A percentile compares a stretch with the other conserved stretches of the same genome.
Conservation (phyloP, 2,113 vertebrate genomes). For the Anhinga rufa region DNA sequence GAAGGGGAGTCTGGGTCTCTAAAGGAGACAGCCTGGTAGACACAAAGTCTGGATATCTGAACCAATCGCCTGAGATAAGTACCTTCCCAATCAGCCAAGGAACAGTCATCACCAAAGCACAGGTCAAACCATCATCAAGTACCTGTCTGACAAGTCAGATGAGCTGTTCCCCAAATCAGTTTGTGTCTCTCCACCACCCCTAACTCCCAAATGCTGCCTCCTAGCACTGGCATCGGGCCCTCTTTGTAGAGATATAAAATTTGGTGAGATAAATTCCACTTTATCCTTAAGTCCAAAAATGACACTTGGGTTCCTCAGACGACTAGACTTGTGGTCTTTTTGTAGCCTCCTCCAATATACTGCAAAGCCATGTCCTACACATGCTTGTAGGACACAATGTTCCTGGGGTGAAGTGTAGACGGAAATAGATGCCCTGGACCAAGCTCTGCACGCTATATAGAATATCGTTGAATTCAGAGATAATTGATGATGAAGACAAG, state of each 20-base stretch:
- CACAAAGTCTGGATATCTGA: not conserved
- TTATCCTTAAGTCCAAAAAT: not conserved
- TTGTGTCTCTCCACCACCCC: too few species aligned
- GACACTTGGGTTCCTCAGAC: not conserved
- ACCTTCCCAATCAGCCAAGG: not conserved
- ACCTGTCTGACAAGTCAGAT: not conserved
- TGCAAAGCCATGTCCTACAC: not conserved
- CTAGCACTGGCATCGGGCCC: rapidly evolving
- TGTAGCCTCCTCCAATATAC: not conserved
- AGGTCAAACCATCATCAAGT: not conserved
- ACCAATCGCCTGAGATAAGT: not conserved
- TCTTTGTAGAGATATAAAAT: not conserved
- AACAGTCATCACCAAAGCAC: not conserved
- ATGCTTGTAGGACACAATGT: not conserved
- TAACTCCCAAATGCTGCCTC: not conserved
- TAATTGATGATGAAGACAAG: not conserved
- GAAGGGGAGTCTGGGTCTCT: not conserved
- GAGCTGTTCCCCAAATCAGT: not conserved
- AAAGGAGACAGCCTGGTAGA: not conserved
- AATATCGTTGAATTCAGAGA: not conserved
- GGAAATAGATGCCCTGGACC: not conserved
- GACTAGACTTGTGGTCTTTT: not conserved
- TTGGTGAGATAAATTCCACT: not conserved
- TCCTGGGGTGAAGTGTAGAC: not conserved
- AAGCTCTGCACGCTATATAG: not conserved